These are phyloP conservation scores for Andrena cerasifolii DNA, from an alignment of 1,140 invertebrate genomes.

Conservation along the genomic window DNA sequence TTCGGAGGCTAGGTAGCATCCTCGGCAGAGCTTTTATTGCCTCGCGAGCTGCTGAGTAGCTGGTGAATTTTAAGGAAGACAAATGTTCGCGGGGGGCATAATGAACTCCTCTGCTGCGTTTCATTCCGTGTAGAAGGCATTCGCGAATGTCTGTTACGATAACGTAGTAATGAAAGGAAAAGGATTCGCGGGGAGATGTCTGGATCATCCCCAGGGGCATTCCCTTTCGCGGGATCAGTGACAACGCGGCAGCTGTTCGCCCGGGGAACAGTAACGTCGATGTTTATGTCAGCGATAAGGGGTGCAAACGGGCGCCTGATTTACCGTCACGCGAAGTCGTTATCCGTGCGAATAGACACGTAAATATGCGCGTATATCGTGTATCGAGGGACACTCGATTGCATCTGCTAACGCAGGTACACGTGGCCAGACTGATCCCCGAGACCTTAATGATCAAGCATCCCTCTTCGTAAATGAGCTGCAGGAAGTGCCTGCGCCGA, in stretches of 20 bases:
- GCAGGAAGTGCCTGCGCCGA: constrained; percentile 35
- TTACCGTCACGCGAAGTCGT: constrained; percentile 51
- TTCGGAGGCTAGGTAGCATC: no score
- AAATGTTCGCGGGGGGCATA: no score
- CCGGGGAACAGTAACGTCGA: background rate
- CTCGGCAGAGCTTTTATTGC: background rate
- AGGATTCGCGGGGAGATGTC: background rate
- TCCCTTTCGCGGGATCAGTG: constrained; percentile 32
- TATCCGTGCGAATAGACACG: constrained; percentile 11
- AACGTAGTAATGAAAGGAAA: background rate
- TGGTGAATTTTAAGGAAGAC: no score
- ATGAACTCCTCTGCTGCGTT: no score
- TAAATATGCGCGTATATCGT: constrained; percentile 4
- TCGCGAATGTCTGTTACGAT: no score
- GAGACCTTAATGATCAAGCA: constrained; percentile 37
- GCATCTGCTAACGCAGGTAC: background rate
- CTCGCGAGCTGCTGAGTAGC: no score
- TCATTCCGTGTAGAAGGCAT: no score
- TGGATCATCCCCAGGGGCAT: background rate
- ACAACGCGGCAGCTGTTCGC: constrained; percentile 23
- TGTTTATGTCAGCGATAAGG: constrained; percentile 23
- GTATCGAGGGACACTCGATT: constrained; percentile 23
- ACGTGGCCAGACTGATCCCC: constrained; percentile 56
- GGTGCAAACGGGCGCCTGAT: constrained; percentile 43
- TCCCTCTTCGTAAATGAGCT: constrained; percentile 30